Percentiles rank a stretch among this genome's conserved stretches.
Evolutionary conservation across 2,113 vertebrate species (phyloP).

Genomic region (Bettongia penicillata): DNA sequence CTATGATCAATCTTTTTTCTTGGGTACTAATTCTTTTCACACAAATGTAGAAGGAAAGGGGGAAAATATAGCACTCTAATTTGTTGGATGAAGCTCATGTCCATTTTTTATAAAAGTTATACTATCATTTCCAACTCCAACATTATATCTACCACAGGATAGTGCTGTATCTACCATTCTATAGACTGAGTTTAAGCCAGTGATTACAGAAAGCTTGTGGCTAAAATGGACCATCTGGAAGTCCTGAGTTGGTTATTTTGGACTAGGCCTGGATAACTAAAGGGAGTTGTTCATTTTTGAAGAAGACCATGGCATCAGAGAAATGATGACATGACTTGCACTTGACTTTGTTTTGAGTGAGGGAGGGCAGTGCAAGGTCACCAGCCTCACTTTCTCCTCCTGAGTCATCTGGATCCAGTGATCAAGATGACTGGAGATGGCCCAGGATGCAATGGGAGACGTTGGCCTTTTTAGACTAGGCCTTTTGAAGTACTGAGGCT

Average conservation of each 20-base stretch:
- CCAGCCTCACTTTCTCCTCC: too few relatives aligned
- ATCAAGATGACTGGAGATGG: too few relatives aligned
- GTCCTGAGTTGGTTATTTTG: not conserved
- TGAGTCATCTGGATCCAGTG: too few relatives aligned
- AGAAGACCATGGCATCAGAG: too few relatives aligned
- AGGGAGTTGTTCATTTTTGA: not conserved
- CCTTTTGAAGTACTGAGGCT: too few relatives aligned
- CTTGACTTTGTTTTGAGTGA: too few relatives aligned
- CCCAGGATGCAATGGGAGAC: too few relatives aligned
- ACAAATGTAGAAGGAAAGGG: not conserved
- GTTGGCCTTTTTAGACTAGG: too few relatives aligned
- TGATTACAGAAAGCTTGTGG: not conserved
- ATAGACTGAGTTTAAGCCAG: not conserved
- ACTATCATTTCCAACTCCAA: not conserved
- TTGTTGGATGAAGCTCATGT: not conserved
- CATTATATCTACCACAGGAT: not conserved
- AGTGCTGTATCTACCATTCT: not conserved
- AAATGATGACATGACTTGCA: too few relatives aligned
- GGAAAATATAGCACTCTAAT: not conserved
- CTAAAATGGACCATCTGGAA: not conserved
- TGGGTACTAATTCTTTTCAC: not conserved
- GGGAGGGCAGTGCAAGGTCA: too few relatives aligned
- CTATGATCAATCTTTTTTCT: not conserved
- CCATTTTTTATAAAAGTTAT: not conserved
- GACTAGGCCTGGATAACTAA: not conserved